Conservation (phyloP, 2,113 vertebrate species). For the Brachionichthys hirsutus region DNA sequence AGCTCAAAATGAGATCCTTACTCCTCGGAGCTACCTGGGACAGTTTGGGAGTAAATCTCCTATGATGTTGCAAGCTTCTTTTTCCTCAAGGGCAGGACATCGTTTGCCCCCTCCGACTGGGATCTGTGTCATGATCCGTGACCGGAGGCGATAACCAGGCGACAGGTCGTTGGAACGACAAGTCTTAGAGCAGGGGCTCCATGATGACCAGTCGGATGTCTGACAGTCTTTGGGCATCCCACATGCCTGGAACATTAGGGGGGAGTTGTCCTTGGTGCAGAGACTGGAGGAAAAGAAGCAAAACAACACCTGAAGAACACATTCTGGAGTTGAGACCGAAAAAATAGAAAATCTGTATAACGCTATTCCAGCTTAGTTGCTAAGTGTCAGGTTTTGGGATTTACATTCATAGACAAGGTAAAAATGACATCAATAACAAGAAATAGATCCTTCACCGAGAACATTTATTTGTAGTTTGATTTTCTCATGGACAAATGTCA, state of each 20-base stretch:
- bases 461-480: background rate
- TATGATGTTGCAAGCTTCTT: conserved; percentile 83
- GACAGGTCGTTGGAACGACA: conserved; percentile 80
- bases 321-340: no score
- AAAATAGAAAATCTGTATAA: no score
- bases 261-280: conserved; percentile 80
- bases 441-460: conserved; percentile 2
- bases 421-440: background rate
- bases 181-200: conserved; percentile 87
- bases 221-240: conserved; percentile 86
- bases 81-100: conserved; percentile 86
- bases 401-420: background rate
- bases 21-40: conserved; percentile 80
- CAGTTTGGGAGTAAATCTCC: conserved; percentile 83
- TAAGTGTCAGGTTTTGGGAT: no score
- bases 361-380: background rate
- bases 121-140: conserved; percentile 76
- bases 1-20: background rate
- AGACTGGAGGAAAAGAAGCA: conserved; percentile 74
- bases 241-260: conserved; percentile 84
- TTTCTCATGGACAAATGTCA: conserved; percentile 17
- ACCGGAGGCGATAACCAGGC: conserved; percentile 84
- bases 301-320: background rate
- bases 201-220: conserved; percentile 84
- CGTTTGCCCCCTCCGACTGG: conserved; percentile 76